Percentiles rank a stretch among this genome's conserved stretches.
Conservation (phyloP, 2,888 invertebrate species). For the Tillus elongatus region DNA sequence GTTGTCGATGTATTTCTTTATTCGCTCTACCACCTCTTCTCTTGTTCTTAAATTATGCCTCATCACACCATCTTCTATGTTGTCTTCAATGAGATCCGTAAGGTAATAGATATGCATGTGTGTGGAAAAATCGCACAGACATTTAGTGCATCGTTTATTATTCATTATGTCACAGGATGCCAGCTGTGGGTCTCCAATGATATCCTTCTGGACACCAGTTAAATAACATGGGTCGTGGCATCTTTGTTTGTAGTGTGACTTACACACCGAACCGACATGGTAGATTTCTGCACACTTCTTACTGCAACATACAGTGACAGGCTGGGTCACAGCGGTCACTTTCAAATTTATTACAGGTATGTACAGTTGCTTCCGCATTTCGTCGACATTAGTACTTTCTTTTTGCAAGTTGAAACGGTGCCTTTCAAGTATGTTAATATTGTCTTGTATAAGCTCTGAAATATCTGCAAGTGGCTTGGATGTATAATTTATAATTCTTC, state of each 20-base stretch:
- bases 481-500: conserved; percentile 32
- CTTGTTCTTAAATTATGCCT: no score
- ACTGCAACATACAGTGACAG: conserved; percentile 31
- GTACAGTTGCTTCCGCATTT: conserved; percentile 29
- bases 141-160: conserved; percentile 25
- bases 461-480: conserved; percentile 35
- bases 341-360: conserved; percentile 30
- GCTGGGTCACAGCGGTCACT: conserved; percentile 27
- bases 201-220: conserved; percentile 28
- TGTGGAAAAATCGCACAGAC: conserved; percentile 28
- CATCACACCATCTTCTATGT: conserved; percentile 25
- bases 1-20: conserved; percentile 21
- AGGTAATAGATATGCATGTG: conserved; percentile 37
- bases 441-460: conserved; percentile 32
- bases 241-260: conserved; percentile 31
- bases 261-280: no score
- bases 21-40: conserved; percentile 22
- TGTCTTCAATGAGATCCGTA: conserved; percentile 26
- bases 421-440: conserved; percentile 27
- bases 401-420: conserved; percentile 23
- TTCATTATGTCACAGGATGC: conserved; percentile 30
- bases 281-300: conserved; percentile 27
- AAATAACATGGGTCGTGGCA: conserved; percentile 36
- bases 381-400: conserved; percentile 25
- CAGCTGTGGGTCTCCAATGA: conserved; percentile 31